Conservation (phyloP, 1,140 invertebrate genomes). For the Trichoplusia ni region DNA sequence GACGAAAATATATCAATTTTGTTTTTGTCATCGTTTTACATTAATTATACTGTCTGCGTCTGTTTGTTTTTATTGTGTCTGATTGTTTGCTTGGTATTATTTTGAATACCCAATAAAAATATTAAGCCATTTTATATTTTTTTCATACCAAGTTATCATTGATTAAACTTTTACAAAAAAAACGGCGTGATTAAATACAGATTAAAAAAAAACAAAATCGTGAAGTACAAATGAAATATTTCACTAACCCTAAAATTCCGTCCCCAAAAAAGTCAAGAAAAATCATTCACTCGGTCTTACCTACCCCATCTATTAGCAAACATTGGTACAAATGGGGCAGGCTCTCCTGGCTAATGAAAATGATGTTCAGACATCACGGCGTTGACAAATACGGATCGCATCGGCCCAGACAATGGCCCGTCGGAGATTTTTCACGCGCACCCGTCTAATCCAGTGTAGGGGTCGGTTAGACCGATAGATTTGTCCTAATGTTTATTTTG, state of each 20-base stretch:
- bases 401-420: constrained; percentile 29
- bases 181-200: too few relatives aligned
- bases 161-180: too few relatives aligned
- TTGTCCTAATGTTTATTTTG: constrained; percentile 17
- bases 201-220: too few relatives aligned
- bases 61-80: too few relatives aligned
- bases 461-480: constrained; percentile 34
- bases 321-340: constrained; percentile 52
- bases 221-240: too few relatives aligned
- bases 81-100: too few relatives aligned
- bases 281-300: constrained; percentile 2
- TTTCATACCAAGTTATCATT: too few relatives aligned
- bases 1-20: too few relatives aligned
- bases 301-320: constrained; percentile 20
- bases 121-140: too few relatives aligned
- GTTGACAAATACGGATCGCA: constrained; percentile 51
- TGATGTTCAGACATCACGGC: constrained; percentile 46
- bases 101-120: too few relatives aligned
- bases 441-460: constrained; percentile 37
- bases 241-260: not conserved
- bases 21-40: too few relatives aligned
- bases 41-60: too few relatives aligned
- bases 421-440: constrained; percentile 44
- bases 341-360: constrained; percentile 48
- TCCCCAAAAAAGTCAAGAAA: not conserved